phyloP scores from a whole-genome alignment of 1,140 invertebrate species.

The Dinothrombium tinctorium region DNA sequence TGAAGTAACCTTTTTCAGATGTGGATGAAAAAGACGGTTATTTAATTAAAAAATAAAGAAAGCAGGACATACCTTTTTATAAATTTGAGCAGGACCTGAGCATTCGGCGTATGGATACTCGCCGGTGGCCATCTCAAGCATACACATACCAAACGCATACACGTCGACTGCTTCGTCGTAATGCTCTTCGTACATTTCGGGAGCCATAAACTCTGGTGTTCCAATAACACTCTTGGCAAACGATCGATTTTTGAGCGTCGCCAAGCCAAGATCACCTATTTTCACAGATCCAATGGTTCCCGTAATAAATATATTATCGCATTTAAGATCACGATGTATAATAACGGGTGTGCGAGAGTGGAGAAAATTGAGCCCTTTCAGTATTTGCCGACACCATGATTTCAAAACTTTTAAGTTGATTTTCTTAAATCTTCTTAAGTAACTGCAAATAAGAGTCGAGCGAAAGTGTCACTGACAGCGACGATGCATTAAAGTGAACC shows the following conservation, averaged over 20 bases:
- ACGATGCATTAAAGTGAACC: too few species aligned
- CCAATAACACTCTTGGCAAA: constrained; percentile 98
- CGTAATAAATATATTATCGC: constrained; percentile 99
- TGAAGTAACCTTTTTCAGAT: constrained; percentile 42
- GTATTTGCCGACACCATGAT: constrained; percentile 95
- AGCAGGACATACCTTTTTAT: too few species aligned
- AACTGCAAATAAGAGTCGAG: too few species aligned
- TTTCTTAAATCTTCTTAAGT: constrained; percentile 87
- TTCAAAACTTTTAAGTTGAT: constrained; percentile 95
- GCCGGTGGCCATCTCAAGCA: constrained; percentile 99
- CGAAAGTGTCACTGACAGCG: too few species aligned
- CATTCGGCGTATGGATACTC: constrained; percentile 99
- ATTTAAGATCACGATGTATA: constrained; percentile 71
- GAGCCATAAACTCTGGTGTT: constrained; percentile 98
- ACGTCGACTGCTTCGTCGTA: constrained; percentile 98
- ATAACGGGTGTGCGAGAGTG: constrained; percentile 92
- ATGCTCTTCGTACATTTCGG: constrained; percentile 99
- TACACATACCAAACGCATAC: constrained; percentile 99
- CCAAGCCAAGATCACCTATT: constrained; percentile 93
- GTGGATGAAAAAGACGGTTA: too few species aligned
- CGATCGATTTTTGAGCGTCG: constrained; percentile 92
- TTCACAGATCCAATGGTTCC: constrained; percentile 91
- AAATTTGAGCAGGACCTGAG: constrained; percentile 91
- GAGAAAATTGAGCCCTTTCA: constrained; percentile 89
- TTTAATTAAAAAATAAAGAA: too few species aligned